A percentile compares a stretch with the other conserved stretches of the same genome.
Evolutionary conservation across 2,888 invertebrate genomes (phyloP).

Genomic region (Theodoxus fluviatilis): DNA sequence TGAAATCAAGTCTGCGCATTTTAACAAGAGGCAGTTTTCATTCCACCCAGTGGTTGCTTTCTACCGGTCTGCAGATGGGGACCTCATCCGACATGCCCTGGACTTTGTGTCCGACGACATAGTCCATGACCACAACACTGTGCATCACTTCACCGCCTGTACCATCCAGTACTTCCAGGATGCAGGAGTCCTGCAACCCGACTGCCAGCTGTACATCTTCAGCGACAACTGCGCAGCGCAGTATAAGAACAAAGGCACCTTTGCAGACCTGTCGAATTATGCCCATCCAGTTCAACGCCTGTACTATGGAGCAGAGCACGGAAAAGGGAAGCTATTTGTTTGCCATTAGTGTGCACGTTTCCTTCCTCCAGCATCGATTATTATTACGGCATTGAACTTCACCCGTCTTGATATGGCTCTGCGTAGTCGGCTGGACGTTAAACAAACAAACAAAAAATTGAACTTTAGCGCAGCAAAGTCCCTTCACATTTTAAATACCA

Average conservation of each 20-base stretch:
- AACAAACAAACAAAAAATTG: no score
- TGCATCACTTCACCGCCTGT: background rate
- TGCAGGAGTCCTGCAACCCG: background rate
- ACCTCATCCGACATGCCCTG: conserved; percentile 15
- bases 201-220: conserved; percentile 1
- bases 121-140: conserved; percentile 21
- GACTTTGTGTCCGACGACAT: conserved; percentile 8
- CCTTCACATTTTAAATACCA: no score
- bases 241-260: conserved; percentile 19
- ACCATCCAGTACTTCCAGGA: background rate
- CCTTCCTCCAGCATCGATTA: no score
- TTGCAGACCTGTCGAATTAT: conserved; percentile 2
- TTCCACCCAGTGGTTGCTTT: conserved; percentile 18
- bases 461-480: no score
- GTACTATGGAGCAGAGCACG: conserved; percentile 23
- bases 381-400: no score
- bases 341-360: no score
- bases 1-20: conserved; percentile 23
- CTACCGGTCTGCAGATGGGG: background rate
- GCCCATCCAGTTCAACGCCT: background rate
- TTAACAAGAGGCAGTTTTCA: conserved; percentile 19
- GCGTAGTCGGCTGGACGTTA: no score
- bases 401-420: no score
- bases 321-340: no score
- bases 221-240: conserved; percentile 18